phyloP scores from a whole-genome alignment of 2,797 vertebrate genomes.

The Brachymystax lenok region DNA sequence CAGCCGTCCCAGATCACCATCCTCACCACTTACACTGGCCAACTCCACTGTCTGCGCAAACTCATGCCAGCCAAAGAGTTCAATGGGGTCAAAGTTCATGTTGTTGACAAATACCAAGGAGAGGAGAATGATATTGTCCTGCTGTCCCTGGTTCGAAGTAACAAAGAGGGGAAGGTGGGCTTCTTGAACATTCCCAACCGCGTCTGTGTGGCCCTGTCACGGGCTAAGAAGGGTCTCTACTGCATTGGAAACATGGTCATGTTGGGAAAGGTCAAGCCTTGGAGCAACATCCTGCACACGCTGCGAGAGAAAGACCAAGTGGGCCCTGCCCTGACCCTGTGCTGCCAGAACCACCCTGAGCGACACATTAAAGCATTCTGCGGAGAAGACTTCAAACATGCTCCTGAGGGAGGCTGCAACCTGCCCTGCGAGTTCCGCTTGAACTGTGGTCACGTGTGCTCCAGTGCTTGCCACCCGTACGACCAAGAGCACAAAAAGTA shows the following conservation, averaged over 20 bases:
- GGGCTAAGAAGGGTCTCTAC: slow-evolving; percentile 92
- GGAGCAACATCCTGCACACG: slow-evolving; percentile 86
- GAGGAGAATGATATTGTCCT: slow-evolving; percentile 96
- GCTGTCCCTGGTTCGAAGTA: slow-evolving; percentile 92
- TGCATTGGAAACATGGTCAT: slow-evolving; percentile 87
- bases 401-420: slow-evolving; percentile 90
- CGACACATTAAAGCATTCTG: slow-evolving; percentile 72
- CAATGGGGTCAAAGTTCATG: slow-evolving; percentile 87
- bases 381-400: slow-evolving; percentile 80
- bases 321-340: slow-evolving; percentile 77
- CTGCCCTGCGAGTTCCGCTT: slow-evolving; percentile 86
- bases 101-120: slow-evolving; percentile 97
- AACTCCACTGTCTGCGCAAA: slow-evolving; percentile 86
- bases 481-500: slow-evolving; percentile 83
- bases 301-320: slow-evolving; percentile 77
- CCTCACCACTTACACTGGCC: slow-evolving; percentile 92
- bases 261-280: slow-evolving; percentile 83
- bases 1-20: slow-evolving; percentile 85
- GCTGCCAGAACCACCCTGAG: slow-evolving; percentile 90
- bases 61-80: slow-evolving; percentile 83
- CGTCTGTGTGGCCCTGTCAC: slow-evolving; percentile 91
- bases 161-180: slow-evolving; percentile 79
- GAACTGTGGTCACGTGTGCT: slow-evolving; percentile 88
- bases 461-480: slow-evolving; percentile 88
- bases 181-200: slow-evolving; percentile 92